phyloP scores from a whole-genome alignment of 2,888 invertebrate genomes.

The Megaustenia siamemsis region DNA sequence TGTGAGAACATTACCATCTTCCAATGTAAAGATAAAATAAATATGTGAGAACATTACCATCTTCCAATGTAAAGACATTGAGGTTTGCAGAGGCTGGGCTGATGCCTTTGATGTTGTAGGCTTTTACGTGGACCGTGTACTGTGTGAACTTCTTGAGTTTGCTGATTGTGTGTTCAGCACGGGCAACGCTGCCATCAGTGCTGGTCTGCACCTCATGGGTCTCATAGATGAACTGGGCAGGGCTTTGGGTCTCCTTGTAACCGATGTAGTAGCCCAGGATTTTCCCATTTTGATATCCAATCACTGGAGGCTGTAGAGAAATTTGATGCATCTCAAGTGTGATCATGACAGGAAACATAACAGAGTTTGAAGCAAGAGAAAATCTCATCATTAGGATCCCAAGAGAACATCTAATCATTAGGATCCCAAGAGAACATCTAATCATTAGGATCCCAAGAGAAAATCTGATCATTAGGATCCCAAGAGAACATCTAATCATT shows the following conservation, averaged over 20 bases:
- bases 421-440: too few relatives aligned
- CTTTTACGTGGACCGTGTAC: slow-evolving; percentile 96
- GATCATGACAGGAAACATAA: too few relatives aligned
- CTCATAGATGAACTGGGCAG: slow-evolving; percentile 77
- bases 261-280: slow-evolving; percentile 89
- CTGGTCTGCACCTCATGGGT: slow-evolving; percentile 60
- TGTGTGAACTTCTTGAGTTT: slow-evolving; percentile 89
- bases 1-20: too few relatives aligned
- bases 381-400: too few relatives aligned
- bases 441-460: too few relatives aligned
- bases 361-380: too few relatives aligned
- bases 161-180: slow-evolving; percentile 80
- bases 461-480: too few relatives aligned
- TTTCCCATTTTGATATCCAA: slow-evolving; percentile 87
- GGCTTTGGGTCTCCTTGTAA: slow-evolving; percentile 82
- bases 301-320: slow-evolving; percentile 83
- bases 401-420: too few relatives aligned
- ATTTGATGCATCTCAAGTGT: too few relatives aligned
- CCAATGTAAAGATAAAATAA: too few relatives aligned
- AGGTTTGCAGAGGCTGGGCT: slow-evolving; percentile 94
- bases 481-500: too few relatives aligned
- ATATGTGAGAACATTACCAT: too few relatives aligned
- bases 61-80: slow-evolving; percentile 95
- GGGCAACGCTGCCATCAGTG: background rate
- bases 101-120: slow-evolving; percentile 95